Conservation (phyloP, 2,797 vertebrate genomes). For the Poecilia wingei region DNA sequence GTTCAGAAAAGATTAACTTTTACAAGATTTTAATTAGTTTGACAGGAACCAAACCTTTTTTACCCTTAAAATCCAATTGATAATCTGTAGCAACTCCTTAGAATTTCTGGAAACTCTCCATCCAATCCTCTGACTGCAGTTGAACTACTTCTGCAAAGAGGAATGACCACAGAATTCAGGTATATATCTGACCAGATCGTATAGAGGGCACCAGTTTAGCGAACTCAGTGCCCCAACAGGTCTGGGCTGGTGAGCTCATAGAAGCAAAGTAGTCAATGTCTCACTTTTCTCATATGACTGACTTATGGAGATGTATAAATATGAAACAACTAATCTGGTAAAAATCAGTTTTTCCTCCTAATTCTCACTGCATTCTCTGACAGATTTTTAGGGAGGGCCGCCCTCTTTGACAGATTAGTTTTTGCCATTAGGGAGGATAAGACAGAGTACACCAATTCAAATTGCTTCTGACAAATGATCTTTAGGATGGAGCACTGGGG, state of each 20-base stretch:
- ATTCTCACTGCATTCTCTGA: constrained; percentile 37
- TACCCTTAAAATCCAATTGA: no score
- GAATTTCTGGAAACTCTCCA: no score
- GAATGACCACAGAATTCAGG: no score
- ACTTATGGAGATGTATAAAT: background rate
- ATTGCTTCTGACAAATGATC: constrained; percentile 65
- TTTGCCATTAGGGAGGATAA: constrained; percentile 53
- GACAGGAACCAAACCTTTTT: no score
- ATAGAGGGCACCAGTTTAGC: background rate
- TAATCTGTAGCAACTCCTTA: no score
- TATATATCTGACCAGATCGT: no score
- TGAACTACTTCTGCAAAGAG: no score
- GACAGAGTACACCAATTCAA: constrained; percentile 69
- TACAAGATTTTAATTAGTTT: no score
- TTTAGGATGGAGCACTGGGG: constrained; percentile 41
- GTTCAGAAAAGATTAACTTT: no score
- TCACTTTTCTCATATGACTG: background rate
- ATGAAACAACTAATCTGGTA: background rate
- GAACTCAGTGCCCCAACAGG: background rate
- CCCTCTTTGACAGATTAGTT: constrained; percentile 51
- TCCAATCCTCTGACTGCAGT: no score
- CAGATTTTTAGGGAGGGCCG: constrained; percentile 16
- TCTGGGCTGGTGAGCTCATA: background rate
- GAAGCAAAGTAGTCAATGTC: background rate
- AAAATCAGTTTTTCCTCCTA: background rate